These are phyloP conservation scores for Heptranchias perlo DNA, from an alignment of 2,113 vertebrate genomes.

Conservation along the genomic window DNA sequence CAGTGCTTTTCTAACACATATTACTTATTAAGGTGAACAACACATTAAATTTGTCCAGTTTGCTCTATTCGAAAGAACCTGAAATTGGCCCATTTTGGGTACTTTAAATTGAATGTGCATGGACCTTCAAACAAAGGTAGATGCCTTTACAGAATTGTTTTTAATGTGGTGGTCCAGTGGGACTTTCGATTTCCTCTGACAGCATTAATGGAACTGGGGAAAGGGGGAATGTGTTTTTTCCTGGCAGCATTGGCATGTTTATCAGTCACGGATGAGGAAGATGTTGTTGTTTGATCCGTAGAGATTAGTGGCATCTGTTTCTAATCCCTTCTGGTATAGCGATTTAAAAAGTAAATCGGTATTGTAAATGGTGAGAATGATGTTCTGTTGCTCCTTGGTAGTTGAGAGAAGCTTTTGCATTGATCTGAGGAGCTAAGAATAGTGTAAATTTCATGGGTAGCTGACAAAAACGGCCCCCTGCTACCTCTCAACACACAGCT, in stretches of 20 bases:
- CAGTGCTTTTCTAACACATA: neutral
- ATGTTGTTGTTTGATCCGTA: neutral
- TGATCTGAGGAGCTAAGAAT: neutral
- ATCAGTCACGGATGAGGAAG: constrained; percentile 18
- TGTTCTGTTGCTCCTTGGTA: neutral
- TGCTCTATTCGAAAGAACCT: neutral
- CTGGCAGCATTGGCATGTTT: neutral
- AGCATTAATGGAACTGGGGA: neutral
- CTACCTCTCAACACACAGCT: neutral
- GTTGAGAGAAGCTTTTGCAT: neutral
- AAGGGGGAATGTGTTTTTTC: neutral
- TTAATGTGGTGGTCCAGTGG: neutral
- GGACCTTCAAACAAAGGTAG: neutral
- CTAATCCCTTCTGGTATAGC: neutral
- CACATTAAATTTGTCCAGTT: neutral
- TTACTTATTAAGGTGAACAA: neutral
- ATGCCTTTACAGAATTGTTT: neutral
- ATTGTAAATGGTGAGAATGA: neutral
- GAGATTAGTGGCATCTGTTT: constrained; percentile 31
- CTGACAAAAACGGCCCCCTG: neutral
- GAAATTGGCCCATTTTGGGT: neutral
- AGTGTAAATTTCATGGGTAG: neutral
- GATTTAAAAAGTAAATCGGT: neutral
- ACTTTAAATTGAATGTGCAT: neutral
- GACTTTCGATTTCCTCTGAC: constrained; percentile 21